Base-by-base conservation (phyloP, 2,797 vertebrate genomes). In the Allobates femoralis region DNA sequence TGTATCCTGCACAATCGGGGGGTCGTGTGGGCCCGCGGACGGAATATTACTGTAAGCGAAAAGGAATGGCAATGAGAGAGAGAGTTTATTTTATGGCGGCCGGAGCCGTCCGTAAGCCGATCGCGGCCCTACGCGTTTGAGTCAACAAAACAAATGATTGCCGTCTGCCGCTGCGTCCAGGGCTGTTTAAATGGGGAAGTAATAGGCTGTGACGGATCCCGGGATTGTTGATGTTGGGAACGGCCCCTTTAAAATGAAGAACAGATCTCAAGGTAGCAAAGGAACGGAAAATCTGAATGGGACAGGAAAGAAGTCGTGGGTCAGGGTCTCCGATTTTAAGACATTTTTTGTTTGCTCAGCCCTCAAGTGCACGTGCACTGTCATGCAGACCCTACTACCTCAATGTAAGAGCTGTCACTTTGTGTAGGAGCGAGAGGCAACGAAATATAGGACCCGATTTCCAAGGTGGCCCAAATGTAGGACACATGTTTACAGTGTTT, bases 1-100 rank as follows among this genome's bases (percentile, higher is more conserved):
- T 86, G 81, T 79, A 87, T 84, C 69, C 86, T 79, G 41, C 0
- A 90, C 46, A 69, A 80, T 69, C 77, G 79, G 41, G 21, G 50
- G 60, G 79, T 34, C 75, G 75, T 28, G 26, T 1, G 32, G 26
- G 64, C n/a, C 46, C 41, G 51, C 37, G 46, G 3, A 50, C 41
- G 82, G 76, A 84, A 84, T 80, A 71, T 87, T 87, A 84, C 81
- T 87, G 86, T 87, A 87, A 84, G 82, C 86, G 75, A 83, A 87
- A 53, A 80, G 23, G 76, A 80, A 84, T 64, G 60, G 81, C 32
- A 74, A 77, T 30, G 37, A 23, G 81, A 21, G 81, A 21, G 1
- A 75, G 26, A 71, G 86, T 87, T 87, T 87, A 87, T 87, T 87
- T 87, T 87, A 78, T 80, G 55, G 51, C 30, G 34, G 67, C 34